These are phyloP conservation scores for Plutomurus gul DNA, from an alignment of 1,140 invertebrate genomes.

Conservation along the genomic window DNA sequence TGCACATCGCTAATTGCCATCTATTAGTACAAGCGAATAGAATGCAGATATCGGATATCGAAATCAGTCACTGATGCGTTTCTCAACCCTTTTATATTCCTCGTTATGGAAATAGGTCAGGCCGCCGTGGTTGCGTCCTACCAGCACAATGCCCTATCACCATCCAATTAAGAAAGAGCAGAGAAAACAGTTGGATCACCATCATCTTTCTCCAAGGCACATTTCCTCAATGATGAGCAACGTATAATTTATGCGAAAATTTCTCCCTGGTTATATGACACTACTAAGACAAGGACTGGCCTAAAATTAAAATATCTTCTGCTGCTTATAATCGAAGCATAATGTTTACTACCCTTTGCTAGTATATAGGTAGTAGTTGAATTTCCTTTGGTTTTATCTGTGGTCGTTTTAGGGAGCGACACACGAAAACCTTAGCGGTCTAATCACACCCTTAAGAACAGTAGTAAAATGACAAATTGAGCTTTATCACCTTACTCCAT, in stretches of 20 bases:
- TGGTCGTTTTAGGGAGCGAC: not conserved
- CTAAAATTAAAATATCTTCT: too few relatives aligned
- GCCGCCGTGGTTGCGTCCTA: not conserved
- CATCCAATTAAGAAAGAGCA: not conserved
- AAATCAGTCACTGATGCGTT: not conserved
- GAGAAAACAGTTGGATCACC: not conserved
- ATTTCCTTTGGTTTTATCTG: constrained; percentile 7
- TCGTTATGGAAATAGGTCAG: not conserved
- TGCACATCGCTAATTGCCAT: too few relatives aligned
- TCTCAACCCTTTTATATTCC: not conserved
- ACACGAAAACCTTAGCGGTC: not conserved
- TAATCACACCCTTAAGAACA: constrained; percentile 9
- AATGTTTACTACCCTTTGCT: too few relatives aligned
- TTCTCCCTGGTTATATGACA: too few relatives aligned
- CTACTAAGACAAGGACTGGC: too few relatives aligned
- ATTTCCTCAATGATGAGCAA: not conserved
- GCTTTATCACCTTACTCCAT: constrained; percentile 20
- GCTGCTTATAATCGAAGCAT: too few relatives aligned
- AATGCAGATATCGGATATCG: too few relatives aligned
- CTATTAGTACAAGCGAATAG: too few relatives aligned
- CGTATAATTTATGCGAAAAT: not conserved
- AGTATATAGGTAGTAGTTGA: too few relatives aligned
- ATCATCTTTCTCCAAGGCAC: not conserved
- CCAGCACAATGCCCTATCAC: not conserved
- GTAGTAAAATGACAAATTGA: constrained; percentile 21